Evolutionary conservation across 2,113 vertebrate genomes (phyloP).

Genomic region (Perognathus longimembris): DNA sequence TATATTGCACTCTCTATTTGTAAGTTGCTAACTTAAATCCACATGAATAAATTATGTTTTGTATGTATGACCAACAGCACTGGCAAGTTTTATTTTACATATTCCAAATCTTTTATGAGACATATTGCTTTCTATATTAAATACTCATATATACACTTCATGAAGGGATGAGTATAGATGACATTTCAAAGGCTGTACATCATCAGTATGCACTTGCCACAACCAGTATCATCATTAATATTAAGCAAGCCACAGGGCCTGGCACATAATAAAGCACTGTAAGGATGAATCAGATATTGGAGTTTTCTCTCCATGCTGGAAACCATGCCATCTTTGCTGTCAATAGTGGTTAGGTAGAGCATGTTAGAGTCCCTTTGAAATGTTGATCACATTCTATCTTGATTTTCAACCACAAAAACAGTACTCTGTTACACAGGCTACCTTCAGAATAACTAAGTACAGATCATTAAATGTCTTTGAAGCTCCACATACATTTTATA

Average conservation of each 20-base stretch:
- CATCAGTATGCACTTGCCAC: neutral
- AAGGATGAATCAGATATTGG: neutral
- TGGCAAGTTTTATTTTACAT: neutral
- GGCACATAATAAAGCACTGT: neutral
- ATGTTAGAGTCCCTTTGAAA: conserved; percentile 13
- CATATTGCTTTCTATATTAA: neutral
- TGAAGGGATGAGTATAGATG: neutral
- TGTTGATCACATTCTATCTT: neutral
- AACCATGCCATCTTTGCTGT: neutral
- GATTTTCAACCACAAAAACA: neutral
- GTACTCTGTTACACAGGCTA: neutral
- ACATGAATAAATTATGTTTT: neutral
- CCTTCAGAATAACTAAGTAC: neutral
- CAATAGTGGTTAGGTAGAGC: neutral
- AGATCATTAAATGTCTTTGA: neutral
- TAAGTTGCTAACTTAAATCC: conserved; percentile 41
- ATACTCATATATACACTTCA: neutral
- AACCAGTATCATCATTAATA: neutral
- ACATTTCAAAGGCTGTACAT: conserved; percentile 47
- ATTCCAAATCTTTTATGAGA: conserved; percentile 17
- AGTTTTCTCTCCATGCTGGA: neutral
- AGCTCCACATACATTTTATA: neutral
- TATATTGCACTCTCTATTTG: neutral
- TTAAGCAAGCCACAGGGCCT: neutral
- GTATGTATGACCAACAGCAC: neutral